Percentiles rank a stretch among this genome's conserved stretches.
phyloP scores from a whole-genome alignment of 2,797 vertebrate species.

The Xiphorhynchus erythropygius region DNA sequence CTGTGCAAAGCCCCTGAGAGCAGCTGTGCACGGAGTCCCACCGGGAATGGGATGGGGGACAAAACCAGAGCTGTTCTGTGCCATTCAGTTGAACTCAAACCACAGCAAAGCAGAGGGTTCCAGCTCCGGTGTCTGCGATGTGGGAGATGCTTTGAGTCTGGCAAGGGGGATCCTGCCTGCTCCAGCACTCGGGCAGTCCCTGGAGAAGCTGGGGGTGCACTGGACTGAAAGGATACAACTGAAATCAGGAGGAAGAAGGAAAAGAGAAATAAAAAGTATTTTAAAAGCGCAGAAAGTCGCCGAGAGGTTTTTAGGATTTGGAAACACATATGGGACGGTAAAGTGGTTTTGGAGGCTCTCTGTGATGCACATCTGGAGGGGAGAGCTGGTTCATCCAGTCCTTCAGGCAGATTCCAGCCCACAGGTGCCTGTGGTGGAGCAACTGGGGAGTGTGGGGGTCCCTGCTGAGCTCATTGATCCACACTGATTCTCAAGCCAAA shows the following conservation, averaged over 20 bases:
- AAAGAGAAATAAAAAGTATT: rapidly evolving
- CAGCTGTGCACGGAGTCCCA: background rate
- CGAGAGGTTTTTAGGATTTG: background rate
- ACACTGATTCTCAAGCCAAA: background rate
- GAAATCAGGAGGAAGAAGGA: background rate
- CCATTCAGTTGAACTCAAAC: background rate
- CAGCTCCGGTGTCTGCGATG: rapidly evolving
- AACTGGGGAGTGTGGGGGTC: rapidly evolving
- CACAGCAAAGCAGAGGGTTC: rapidly evolving
- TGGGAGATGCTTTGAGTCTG: background rate
- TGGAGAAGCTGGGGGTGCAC: background rate
- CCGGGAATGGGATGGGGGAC: background rate
- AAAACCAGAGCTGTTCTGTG: background rate
- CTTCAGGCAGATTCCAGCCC: background rate
- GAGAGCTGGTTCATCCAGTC: background rate
- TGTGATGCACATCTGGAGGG: background rate
- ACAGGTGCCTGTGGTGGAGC: rapidly evolving
- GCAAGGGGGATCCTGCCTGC: background rate
- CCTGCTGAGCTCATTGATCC: rapidly evolving
- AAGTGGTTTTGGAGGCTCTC: background rate
- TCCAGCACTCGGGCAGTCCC: background rate
- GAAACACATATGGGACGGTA: rapidly evolving
- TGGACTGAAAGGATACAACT: no score
- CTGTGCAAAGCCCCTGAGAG: rapidly evolving
- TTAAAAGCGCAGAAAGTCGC: background rate